phyloP scores from a whole-genome alignment of 35 echinoderm and acorn worm genomes.

The Stichopus chloronotus region DNA sequence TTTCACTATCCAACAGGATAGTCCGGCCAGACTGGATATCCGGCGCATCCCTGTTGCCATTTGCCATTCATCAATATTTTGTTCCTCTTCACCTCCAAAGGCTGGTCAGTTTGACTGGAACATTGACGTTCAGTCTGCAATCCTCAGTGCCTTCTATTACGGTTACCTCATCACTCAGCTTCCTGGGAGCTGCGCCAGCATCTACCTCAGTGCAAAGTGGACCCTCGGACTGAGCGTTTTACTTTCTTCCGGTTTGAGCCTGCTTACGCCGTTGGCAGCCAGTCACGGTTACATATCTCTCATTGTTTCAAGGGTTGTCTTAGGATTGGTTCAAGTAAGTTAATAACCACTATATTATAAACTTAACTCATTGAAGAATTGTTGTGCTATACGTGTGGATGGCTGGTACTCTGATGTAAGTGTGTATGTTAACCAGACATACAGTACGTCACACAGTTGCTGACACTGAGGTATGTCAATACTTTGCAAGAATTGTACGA shows the following conservation, averaged over 20 bases:
- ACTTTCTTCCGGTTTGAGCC: background rate
- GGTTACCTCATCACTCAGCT: constrained; percentile 42
- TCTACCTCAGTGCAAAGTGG: constrained; percentile 40
- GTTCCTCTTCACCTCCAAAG: background rate
- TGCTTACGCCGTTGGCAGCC: constrained; percentile 29
- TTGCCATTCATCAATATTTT: background rate
- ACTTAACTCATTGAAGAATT: background rate
- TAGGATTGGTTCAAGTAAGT: constrained; percentile 16
- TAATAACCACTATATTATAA: no score
- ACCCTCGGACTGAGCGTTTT: constrained; percentile 2
- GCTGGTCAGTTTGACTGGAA: constrained; percentile 39
- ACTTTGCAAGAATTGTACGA: no score
- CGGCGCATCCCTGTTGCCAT: no score
- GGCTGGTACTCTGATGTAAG: no score
- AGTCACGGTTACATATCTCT: background rate
- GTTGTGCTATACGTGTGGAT: background rate
- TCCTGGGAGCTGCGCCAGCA: constrained; percentile 17
- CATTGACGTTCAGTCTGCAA: background rate
- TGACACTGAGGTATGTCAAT: no score
- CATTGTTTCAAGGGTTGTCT: constrained; percentile 16
- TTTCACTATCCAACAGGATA: no score
- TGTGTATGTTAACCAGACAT: no score
- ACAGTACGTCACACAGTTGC: no score
- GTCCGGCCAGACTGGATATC: no score
- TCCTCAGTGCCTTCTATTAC: constrained; percentile 50